Evolutionary conservation across 1,140 invertebrate genomes (phyloP), one percentile per base, ranked within the genome.

Genomic region (Caenorhabditis brenneri): DNA sequence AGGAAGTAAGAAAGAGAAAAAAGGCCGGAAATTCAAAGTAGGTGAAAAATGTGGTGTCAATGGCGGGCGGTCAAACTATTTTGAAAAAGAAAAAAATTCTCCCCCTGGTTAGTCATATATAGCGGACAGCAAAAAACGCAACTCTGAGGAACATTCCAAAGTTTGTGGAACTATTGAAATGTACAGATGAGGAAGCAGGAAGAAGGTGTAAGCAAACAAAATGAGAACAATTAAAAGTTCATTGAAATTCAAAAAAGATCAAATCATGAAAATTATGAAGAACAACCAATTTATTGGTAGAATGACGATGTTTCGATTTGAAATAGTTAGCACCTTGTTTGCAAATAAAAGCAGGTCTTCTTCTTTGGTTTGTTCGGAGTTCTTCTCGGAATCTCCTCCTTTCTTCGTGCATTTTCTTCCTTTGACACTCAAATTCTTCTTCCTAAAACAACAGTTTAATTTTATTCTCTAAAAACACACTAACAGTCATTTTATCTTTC

Each of bases 401-500:
- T 19, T 74, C 65, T 24, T 74, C 65, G 36, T 74, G 65, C 65
- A 74, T 74, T 74, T 74, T 74, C 65, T 74, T 74, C n/a, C 65
- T 31, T n/a, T 74, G 65, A 42, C 65, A 74, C 36, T 74, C 65
- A n/a, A 74, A 74, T 74, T 74, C 65, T 24, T 74, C 36, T 46
- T 74, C 65, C 65, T 74, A 0, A 42, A 74, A 24, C n/a, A n/a
- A n/a, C 6, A 55, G 12, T 55, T 9, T 1, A 55, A 15, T 12
- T 29, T 10, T 27, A 22, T 12, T n/a, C 22, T 55, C 22, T 5
- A 55, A 15, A 55, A 3, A 12, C 24, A 0, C 10, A 22, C 65
- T 74, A 1, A 74, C 65, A 16, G 65, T 74, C 65, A 74, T 74
- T 12, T 74, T 74, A 74, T 74, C 65, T 24, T 87, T 87, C 10